Conservation (phyloP, 2,888 invertebrate genomes). For the Microctonus aethiopoides region DNA sequence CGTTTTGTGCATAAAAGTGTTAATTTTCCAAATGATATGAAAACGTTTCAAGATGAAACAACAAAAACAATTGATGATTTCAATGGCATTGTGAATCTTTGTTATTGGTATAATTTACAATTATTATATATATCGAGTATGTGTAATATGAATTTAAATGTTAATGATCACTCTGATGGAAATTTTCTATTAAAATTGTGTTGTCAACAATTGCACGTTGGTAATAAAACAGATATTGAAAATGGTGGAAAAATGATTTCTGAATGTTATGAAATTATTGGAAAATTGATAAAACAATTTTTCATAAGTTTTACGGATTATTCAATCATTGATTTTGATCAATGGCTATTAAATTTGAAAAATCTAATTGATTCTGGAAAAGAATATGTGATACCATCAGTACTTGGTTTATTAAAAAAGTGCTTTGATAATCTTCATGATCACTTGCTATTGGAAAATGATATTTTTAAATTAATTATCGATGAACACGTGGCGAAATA, state of each 20-base stretch:
- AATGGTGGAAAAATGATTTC: conserved; percentile 47
- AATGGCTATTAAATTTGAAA: neutral
- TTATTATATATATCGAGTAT: conserved; percentile 7
- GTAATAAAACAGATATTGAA: neutral
- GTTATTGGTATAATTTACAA: conserved; percentile 29
- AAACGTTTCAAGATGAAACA: conserved; percentile 24
- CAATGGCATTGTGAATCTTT: neutral
- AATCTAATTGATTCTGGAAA: conserved; percentile 28
- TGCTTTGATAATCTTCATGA: conserved; percentile 47
- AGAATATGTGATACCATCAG: conserved; percentile 29
- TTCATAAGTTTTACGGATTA: neutral
- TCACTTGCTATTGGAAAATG: conserved; percentile 42
- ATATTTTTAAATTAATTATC: conserved; percentile 44
- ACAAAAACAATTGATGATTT: conserved; percentile 15
- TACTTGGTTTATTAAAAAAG: neutral
- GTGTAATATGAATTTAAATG: neutral
- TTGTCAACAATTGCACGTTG: neutral
- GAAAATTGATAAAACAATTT: conserved; percentile 40
- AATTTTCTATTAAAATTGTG: neutral
- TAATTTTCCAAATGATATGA: neutral
- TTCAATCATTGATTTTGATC: neutral
- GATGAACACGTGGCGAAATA: conserved; percentile 57
- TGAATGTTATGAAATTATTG: conserved; percentile 48
- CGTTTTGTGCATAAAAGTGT: neutral
- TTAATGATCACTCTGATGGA: neutral